Base-by-base conservation (phyloP, 2,113 vertebrate species). In the Eulemur macaco region DNA sequence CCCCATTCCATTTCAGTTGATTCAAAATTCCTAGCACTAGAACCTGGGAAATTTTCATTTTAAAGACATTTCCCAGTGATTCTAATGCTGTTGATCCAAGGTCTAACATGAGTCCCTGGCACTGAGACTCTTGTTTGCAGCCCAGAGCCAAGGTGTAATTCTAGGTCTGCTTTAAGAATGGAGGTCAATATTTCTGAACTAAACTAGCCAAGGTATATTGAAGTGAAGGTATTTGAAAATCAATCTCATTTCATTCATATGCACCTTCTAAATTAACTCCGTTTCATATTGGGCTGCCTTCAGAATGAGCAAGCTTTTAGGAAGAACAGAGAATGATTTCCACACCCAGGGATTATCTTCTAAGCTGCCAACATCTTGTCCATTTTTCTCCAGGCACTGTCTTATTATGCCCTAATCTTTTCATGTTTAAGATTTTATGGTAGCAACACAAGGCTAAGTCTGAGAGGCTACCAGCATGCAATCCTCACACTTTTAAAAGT, bases 281-380 rank as follows among this genome's bases (percentile, higher is more conserved):
- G 60, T 93, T 89, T 96, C 58, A 25, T 66, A 80, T 23, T 20
- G 83, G 14, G 13, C 77, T 95, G n/a, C 39, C 85, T 84, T 91
- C 34, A 31, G 83, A 87, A 76, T 60, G n/a, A 56, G 25, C 52
- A 64, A 54, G 37, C 37, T 86, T 91, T 68, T 42, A 92, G 74
- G 56, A 76, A 90, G 8, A 89, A 37, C 3, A 82, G 56, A 83
- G 42, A 39, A 73, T 31, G 34, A 63, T 63, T 83, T n/a, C 71
- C 27, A 58, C 3, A 58, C 27, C 20, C 17, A 92, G 25, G 60
- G 78, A 66, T 5, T 77, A 15, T 85, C 69, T 78, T 82, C 78
- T 81, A 47, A 85, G 8, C 58, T 90, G 64, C 77, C 64, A 90
- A 29, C 42, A 34, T 86, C 66, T 84, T 58, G 50, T 69, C 66